Conservation (phyloP, 2,113 vertebrate species). For the Epinephelus cyanopodus region DNA sequence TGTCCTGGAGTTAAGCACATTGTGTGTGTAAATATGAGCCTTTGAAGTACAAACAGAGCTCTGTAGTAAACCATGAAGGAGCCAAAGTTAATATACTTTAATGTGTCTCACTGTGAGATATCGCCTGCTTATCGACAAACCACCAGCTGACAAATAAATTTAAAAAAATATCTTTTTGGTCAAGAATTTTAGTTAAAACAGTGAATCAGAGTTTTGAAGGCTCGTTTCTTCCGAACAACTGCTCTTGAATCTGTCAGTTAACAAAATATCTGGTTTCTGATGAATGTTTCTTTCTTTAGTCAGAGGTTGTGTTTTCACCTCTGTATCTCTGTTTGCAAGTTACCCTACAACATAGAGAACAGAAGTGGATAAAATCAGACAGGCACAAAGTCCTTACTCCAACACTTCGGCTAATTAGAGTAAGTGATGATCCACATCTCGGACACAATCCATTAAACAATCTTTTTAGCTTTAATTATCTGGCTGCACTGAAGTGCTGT, state of each 20-base stretch:
- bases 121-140: slow-evolving; percentile 86
- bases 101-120: slow-evolving; percentile 90
- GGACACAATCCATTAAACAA: slow-evolving; percentile 5
- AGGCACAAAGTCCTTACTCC: not conserved
- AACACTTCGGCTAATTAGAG: slow-evolving; percentile 7
- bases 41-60: slow-evolving; percentile 88
- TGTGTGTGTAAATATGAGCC: slow-evolving; percentile 82
- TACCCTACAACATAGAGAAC: not conserved
- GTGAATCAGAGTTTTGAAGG: not conserved
- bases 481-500: slow-evolving; percentile 4
- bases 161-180: slow-evolving; percentile 77
- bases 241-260: not conserved
- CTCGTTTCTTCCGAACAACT: slow-evolving; percentile 12
- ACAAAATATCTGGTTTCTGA: too few relatives aligned
- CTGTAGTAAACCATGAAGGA: slow-evolving; percentile 75
- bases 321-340: slow-evolving; percentile 6
- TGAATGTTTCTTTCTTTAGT: not conserved
- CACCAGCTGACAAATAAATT: slow-evolving; percentile 86
- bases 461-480: not conserved
- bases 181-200: slow-evolving; percentile 56
- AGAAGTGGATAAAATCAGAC: not conserved
- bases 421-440: slow-evolving; percentile 5
- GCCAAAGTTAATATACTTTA: slow-evolving; percentile 86
- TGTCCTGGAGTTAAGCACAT: slow-evolving; percentile 84
- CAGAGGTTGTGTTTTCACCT: slow-evolving; percentile 16